Evolutionary conservation across 92 coral and sea anemone genomes (phyloP).

Genomic region (Epizoanthus fatuus): DNA sequence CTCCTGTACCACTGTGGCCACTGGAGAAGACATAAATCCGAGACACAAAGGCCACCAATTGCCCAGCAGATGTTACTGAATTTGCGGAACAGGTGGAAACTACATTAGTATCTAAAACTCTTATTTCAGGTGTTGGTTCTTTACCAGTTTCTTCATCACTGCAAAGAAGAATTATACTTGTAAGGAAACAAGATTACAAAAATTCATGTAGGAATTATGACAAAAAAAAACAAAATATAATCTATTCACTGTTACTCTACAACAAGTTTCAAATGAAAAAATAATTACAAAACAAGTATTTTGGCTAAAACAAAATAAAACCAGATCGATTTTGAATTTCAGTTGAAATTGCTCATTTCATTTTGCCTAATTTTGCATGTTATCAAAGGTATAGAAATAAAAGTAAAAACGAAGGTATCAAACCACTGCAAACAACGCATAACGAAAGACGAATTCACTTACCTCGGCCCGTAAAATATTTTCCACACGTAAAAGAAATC

Average conservation of each 20-base stretch:
- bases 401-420: conserved; percentile 11
- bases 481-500: conserved; percentile 19
- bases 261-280: conserved; percentile 10
- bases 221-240: neutral
- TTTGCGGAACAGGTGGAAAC: conserved; percentile 12
- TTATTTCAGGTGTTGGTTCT: conserved; percentile 7
- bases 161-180: conserved; percentile 9
- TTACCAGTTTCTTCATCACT: conserved; percentile 3
- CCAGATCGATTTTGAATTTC: conserved; percentile 17
- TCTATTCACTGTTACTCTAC: neutral
- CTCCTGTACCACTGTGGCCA: too few relatives aligned
- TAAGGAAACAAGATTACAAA: conserved; percentile 8
- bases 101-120: neutral
- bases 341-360: conserved; percentile 11
- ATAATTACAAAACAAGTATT: conserved; percentile 6
- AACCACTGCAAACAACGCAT: conserved; percentile 14
- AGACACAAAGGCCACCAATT: too few relatives aligned
- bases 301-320: conserved; percentile 6
- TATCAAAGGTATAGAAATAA: conserved; percentile 21
- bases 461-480: conserved; percentile 23
- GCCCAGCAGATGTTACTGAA: conserved; percentile 11
- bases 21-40: too few relatives aligned
- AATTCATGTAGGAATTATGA: neutral
- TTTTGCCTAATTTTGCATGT: conserved; percentile 1
- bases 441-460: conserved; percentile 21